A percentile compares a stretch with the other conserved stretches of the same genome.
phyloP scores from a whole-genome alignment of 2,113 vertebrate genomes.

The Arothron firmamentum region DNA sequence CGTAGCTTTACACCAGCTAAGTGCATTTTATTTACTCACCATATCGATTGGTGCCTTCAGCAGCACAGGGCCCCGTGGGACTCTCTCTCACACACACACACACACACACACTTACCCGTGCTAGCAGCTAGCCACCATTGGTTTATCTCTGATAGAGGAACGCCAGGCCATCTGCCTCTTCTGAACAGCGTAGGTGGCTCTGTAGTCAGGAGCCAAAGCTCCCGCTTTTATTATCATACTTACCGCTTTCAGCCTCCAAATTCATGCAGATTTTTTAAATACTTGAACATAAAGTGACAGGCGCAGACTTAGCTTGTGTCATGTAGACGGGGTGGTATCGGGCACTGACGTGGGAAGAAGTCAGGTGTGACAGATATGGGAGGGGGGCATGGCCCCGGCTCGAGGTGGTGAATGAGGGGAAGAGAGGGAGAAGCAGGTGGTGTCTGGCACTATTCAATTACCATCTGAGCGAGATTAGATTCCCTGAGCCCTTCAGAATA shows the following conservation, averaged over 20 bases:
- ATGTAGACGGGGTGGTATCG: background rate
- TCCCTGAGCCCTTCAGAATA: slow-evolving; percentile 61
- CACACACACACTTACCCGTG: slow-evolving; percentile 26
- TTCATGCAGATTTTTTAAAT: slow-evolving; percentile 6
- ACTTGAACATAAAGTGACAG: slow-evolving; percentile 15
- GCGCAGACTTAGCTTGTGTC: slow-evolving; percentile 12
- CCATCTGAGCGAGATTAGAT: slow-evolving; percentile 66
- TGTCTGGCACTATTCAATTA: slow-evolving; percentile 70
- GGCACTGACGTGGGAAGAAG: slow-evolving; percentile 14
- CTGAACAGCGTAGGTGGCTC: slow-evolving; percentile 36
- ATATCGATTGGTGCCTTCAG: slow-evolving; percentile 72
- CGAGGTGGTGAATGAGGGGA: slow-evolving; percentile 46
- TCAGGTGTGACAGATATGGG: background rate
- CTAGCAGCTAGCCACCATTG: slow-evolving; percentile 27
- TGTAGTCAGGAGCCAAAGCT: slow-evolving; percentile 25
- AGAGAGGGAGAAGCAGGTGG: slow-evolving; percentile 63
- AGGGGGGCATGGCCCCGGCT: slow-evolving; percentile 23
- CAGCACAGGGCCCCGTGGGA: slow-evolving; percentile 53
- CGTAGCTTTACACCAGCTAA: slow-evolving; percentile 72
- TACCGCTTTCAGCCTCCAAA: background rate
- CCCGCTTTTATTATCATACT: background rate
- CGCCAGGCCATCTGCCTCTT: slow-evolving; percentile 54
- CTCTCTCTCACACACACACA: slow-evolving; percentile 23
- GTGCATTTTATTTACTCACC: slow-evolving; percentile 73
- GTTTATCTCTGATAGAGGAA: slow-evolving; percentile 38